Percentiles rank a stretch among this genome's conserved stretches.
Evolutionary conservation across 1,140 invertebrate genomes (phyloP).

Genomic region (Magallana gigas): DNA sequence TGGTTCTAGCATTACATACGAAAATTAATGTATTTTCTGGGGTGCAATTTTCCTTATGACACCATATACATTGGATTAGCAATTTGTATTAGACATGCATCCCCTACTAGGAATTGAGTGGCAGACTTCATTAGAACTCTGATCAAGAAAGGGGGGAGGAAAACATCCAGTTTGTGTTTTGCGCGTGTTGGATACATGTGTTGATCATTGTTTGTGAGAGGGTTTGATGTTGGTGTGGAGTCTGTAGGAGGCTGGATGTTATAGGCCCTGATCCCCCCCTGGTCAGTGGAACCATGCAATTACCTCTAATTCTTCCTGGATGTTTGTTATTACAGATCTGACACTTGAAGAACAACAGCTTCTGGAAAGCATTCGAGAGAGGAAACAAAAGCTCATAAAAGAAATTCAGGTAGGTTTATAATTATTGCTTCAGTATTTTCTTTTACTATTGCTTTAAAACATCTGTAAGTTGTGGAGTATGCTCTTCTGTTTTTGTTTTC

Average conservation of each 20-base stretch:
- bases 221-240: not conserved
- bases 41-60: too few relatives aligned
- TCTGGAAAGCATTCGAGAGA: constrained; percentile 91
- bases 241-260: not conserved
- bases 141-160: not conserved
- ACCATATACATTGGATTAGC: too few relatives aligned
- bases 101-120: not conserved
- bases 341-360: constrained; percentile 94
- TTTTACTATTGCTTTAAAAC: not conserved
- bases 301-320: constrained; percentile 20
- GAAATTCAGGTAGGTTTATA: constrained; percentile 91
- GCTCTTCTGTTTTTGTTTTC: not conserved
- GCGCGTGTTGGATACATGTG: not conserved
- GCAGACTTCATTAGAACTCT: not conserved
- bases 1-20: not conserved
- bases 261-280: not conserved
- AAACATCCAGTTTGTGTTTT: not conserved
- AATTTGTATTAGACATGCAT: too few relatives aligned
- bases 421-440: not conserved
- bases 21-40: too few relatives aligned
- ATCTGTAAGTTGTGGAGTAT: not conserved
- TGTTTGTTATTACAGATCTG: constrained; percentile 86
- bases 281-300: constrained; percentile 10
- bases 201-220: not conserved
- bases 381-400: constrained; percentile 92